These are phyloP conservation scores for Platycnemis pennipes DNA, from an alignment of 2,888 invertebrate species.

Conservation along the genomic window DNA sequence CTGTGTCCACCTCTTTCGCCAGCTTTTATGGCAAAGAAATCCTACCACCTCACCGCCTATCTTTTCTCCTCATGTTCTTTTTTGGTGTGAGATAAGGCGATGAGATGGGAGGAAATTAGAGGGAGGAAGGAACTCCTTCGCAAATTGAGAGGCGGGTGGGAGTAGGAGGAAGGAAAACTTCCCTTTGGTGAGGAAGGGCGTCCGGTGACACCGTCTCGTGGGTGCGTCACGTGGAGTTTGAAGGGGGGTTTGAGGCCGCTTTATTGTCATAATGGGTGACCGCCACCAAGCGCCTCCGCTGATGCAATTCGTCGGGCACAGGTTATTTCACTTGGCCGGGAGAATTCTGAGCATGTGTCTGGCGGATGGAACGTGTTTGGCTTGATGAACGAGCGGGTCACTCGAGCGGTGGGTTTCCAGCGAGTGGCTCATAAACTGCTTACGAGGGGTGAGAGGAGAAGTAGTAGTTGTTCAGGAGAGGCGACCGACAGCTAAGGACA, in stretches of 20 bases:
- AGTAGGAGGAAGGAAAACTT: not conserved
- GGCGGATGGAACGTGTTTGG: not conserved
- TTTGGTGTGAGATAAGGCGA: constrained; percentile 49
- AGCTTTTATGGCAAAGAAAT: constrained; percentile 40
- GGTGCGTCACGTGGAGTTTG: too few species aligned
- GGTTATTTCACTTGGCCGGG: not conserved
- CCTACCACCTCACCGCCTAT: not conserved
- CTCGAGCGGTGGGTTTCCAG: not conserved
- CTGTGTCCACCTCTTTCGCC: too few species aligned
- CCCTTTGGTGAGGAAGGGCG: not conserved
- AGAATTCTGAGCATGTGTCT: not conserved
- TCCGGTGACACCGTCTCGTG: too few species aligned
- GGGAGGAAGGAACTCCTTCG: constrained; percentile 44
- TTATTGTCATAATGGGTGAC: too few species aligned
- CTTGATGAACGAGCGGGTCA: not conserved
- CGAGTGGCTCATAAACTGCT: not conserved
- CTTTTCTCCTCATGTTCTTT: constrained; percentile 14
- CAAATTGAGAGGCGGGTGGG: not conserved
- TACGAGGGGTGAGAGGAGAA: too few species aligned
- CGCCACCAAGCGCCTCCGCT: not conserved
- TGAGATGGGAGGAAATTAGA: constrained; percentile 59
- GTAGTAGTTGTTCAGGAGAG: too few species aligned
- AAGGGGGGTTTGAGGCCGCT: too few species aligned
- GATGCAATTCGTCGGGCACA: not conserved
- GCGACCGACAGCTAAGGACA: too few species aligned